Evolutionary conservation across 2,888 invertebrate species (phyloP), one percentile per base, ranked within the genome.

Genomic region (Epistrophe grossulariae): DNA sequence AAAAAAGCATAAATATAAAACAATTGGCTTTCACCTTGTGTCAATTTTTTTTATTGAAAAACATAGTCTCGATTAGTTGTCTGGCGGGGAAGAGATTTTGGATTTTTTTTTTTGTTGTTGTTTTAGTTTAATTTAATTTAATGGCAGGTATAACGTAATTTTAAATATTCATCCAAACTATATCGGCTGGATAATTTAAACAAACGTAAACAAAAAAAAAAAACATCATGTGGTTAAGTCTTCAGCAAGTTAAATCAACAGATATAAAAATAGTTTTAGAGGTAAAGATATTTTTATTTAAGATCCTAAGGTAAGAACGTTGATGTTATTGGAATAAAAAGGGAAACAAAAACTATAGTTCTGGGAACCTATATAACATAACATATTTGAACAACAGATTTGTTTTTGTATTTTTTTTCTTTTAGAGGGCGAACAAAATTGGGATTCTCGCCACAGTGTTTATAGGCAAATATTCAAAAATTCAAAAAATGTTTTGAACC

Each of bases 11-110:
- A 81, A 84, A 81, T 78, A 85, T 81, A 78, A 85, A 68, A 68
- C 81, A 85, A 85, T 70, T 70, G 77, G 66, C 81, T 50, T 85
- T 85, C 77, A 81, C 81, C 81, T 81, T 85, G 84, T 85, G 84
- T 85, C 81, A 81, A 78, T 81, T 55, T 55, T 55, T 64, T 77
- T 50, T 64, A 66, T 50, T 68, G 84, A 64, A 79, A 84, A 84
- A 82, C 77, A 77, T 2, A 76, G 40, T 15, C 57, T 13, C n/a
- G n/a, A n/a, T 13, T 19, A 11, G n/a, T 38, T 7, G 19, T 52
- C 62, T 62, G 19, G 50, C 40, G 24, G 13, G 17, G n/a, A 17
- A 19, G 19, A 60, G 13, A 40, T 24, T 64, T 28, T 0, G 45
- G 28, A 45, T 15, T 8, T 35, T 8, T 35, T 31, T 50, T 68